Base-by-base conservation (phyloP, 2,797 vertebrate species). In the Bucorvus abyssinicus region DNA sequence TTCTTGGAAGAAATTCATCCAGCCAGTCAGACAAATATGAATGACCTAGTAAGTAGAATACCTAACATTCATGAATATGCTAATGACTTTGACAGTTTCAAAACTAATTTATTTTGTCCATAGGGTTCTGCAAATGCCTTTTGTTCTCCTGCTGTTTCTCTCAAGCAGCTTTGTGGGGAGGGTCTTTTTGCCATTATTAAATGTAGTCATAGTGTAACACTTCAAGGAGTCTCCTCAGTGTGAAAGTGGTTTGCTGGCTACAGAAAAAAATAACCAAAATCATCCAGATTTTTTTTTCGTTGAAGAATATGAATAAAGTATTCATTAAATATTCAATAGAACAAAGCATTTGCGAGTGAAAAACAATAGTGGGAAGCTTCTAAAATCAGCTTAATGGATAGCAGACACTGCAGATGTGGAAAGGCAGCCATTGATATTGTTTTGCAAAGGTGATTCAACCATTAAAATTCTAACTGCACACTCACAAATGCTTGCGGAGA, bases 1-100 rank as follows among this genome's bases (percentile, higher is more conserved):
- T 99, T 99, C 97, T 97, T 99, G 96, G 99, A 99, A 96, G 99
- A 99, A 98, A 98, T 99, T 96, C 99, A 99, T 96, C 99, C 99
- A 74, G 98, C 99, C 55, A 99, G 99, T 94, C 99, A 99, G 96
- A 97, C 98, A 92, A 99, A 98, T 97, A 99, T 99, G 99, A 99
- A 99, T 49, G 99, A 99, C 94, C 98, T 99, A 95, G 99, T 99
- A 97, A 98, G 98, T 98, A 91, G 56, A 82, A 57, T 75, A 77
- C 8, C 81, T 17, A 76, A 52, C 52, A 38, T 77, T 87, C 52
- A 67, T 85, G 42, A 85, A 67, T 89, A 85, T 85, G 50, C 44
- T 80, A 88, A 95, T 86, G 24, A 36, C 7, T 68, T 50, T 3
- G 88, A 24, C 22, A 38, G 69, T 82, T 83, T 80, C 44, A 73